Percentiles rank a stretch among this genome's conserved stretches.
Conservation (phyloP, 2,888 invertebrate genomes). For the Chamaedrilus cognettii region DNA sequence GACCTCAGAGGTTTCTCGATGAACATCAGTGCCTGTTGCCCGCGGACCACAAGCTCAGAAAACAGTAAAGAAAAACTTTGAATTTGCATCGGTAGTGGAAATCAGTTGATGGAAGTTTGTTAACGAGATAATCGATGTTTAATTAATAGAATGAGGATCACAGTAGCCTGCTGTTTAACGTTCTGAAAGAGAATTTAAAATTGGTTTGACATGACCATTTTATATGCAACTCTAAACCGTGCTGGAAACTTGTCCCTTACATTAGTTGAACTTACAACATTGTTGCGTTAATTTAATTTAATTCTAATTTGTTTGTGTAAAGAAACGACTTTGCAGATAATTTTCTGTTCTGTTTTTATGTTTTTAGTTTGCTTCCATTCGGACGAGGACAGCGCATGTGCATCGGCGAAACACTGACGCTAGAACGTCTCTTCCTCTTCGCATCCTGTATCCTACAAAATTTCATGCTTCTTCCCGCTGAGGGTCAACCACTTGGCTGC, state of each 20-base stretch:
- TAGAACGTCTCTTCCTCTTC: constrained; percentile 50
- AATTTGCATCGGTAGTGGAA: neutral
- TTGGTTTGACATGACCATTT: too few species aligned
- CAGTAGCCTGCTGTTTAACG: too few species aligned
- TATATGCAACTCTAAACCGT: too few species aligned
- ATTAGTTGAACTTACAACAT: too few species aligned
- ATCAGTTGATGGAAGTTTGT: too few species aligned
- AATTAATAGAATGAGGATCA: too few species aligned
- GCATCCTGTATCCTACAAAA: constrained; percentile 42
- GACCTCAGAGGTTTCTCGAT: too few species aligned
- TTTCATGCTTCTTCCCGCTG: constrained; percentile 29
- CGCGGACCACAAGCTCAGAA: constrained; percentile 37
- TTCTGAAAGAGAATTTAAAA: too few species aligned
- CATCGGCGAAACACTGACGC: constrained; percentile 50
- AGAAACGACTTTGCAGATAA: neutral
- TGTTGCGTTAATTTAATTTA: too few species aligned
- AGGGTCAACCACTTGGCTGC: constrained; percentile 29
- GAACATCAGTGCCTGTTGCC: constrained; percentile 35
- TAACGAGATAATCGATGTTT: too few species aligned
- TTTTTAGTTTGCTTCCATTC: constrained; percentile 45
- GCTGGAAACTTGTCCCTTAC: too few species aligned
- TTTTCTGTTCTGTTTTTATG: neutral
- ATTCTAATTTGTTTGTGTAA: too few species aligned
- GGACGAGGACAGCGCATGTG: constrained; percentile 52
- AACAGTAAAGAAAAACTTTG: constrained; percentile 28